Evolutionary conservation across 1,140 invertebrate species (phyloP).

Genomic region (Zaprionus kolodkinae): DNA sequence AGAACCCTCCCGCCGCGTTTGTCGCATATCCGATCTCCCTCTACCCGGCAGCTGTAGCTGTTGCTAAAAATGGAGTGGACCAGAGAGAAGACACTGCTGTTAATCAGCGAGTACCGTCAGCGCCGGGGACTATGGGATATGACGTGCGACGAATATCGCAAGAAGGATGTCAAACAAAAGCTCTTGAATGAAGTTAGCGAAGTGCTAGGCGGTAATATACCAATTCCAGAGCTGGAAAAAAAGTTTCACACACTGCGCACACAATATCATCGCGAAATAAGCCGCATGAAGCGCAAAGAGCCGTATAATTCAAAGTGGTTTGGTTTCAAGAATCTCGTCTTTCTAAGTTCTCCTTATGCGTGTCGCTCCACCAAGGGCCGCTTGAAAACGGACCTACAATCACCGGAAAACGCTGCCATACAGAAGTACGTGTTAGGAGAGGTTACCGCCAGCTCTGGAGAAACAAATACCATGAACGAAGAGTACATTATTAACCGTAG

Average conservation of each 20-base stretch:
- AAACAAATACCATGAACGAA: constrained; percentile 65
- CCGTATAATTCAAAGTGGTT: constrained; percentile 84
- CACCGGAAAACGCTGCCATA: constrained; percentile 52
- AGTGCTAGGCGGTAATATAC: constrained; percentile 71
- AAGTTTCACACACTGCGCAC: constrained; percentile 82
- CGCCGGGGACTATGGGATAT: constrained; percentile 82
- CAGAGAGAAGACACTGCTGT: constrained; percentile 74
- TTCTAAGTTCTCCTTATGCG: constrained; percentile 78
- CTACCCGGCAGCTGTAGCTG: constrained; percentile 51
- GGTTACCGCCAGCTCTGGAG: constrained; percentile 33
- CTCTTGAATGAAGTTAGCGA: constrained; percentile 72
- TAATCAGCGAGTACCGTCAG: constrained; percentile 77
- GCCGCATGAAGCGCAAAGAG: constrained; percentile 82
- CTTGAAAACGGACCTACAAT: constrained; percentile 65
- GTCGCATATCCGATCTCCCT: not conserved
- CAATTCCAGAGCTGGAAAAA: constrained; percentile 77
- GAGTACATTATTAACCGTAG: constrained; percentile 62
- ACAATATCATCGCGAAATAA: constrained; percentile 82
- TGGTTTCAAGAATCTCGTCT: constrained; percentile 78
- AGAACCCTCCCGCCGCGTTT: constrained; percentile 24
- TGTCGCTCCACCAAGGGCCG: constrained; percentile 74
- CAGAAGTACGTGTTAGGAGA: constrained; percentile 71
- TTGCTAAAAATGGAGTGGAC: constrained; percentile 83
- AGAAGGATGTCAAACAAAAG: constrained; percentile 80
- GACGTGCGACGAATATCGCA: constrained; percentile 83